Evolutionary conservation across 2,113 vertebrate genomes (phyloP).

Genomic region (Perccottus glenii): DNA sequence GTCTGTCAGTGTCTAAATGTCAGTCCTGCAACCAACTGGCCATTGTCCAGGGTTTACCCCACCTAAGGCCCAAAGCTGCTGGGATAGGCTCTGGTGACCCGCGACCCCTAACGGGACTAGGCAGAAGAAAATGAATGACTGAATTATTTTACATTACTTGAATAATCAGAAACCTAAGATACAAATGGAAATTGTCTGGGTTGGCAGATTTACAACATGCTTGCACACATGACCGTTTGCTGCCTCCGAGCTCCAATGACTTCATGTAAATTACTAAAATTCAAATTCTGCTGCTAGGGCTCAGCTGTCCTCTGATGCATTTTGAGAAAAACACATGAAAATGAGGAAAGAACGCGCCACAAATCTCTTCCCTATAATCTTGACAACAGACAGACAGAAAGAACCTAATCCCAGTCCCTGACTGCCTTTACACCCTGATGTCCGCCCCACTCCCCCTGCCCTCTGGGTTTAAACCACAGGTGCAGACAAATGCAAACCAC

Average conservation of each 20-base stretch:
- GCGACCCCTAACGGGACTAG: too few relatives aligned
- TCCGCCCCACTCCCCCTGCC: slow-evolving; percentile 45
- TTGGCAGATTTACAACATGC: slow-evolving; percentile 13
- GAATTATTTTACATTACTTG: background rate
- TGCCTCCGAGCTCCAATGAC: slow-evolving; percentile 61
- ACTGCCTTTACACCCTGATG: slow-evolving; percentile 64
- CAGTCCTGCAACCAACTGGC: too few relatives aligned
- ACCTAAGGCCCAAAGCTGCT: too few relatives aligned
- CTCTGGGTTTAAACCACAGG: slow-evolving; percentile 68
- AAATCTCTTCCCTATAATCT: slow-evolving; percentile 64
- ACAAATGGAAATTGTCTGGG: background rate
- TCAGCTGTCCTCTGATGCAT: slow-evolving; percentile 58
- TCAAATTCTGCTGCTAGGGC: slow-evolving; percentile 52
- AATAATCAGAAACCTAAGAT: background rate
- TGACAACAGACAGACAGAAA: slow-evolving; percentile 49
- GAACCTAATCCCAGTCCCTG: slow-evolving; percentile 57
- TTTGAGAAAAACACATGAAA: slow-evolving; percentile 58
- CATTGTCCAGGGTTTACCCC: too few relatives aligned
- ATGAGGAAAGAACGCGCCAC: slow-evolving; percentile 28
- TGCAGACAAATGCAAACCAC: slow-evolving; percentile 70
- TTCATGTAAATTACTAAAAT: slow-evolving; percentile 73
- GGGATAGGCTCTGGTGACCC: too few relatives aligned
- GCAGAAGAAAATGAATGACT: too few relatives aligned
- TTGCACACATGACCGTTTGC: slow-evolving; percentile 55
- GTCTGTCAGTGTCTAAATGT: too few relatives aligned